phyloP scores from a whole-genome alignment of 1,140 invertebrate genomes.

The Cotesia chilonis region DNA sequence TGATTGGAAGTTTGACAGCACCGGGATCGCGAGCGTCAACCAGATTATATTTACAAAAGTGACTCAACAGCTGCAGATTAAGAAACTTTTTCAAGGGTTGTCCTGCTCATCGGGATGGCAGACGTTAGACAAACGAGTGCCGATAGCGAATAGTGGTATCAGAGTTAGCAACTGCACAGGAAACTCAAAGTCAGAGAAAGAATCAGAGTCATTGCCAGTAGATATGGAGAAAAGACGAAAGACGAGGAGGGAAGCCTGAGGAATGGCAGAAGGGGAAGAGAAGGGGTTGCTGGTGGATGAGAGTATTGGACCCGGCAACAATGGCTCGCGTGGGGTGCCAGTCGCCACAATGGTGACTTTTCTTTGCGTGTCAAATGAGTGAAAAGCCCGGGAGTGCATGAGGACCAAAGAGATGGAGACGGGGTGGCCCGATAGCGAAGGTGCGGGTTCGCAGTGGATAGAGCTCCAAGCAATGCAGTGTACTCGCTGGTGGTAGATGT shows the following conservation, averaged over 20 bases:
- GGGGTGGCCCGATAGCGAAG: slow-evolving; percentile 25
- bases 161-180: slow-evolving; percentile 3
- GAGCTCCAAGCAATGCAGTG: background rate
- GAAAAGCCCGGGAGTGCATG: slow-evolving; percentile 53
- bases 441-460: slow-evolving; percentile 40
- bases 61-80: background rate
- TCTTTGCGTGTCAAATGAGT: slow-evolving; percentile 68
- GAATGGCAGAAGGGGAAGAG: slow-evolving; percentile 33
- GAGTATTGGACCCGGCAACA: slow-evolving; percentile 56
- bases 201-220: no score
- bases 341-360: slow-evolving; percentile 63
- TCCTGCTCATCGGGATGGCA: background rate
- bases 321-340: slow-evolving; percentile 53
- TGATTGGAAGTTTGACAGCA: no score
- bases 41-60: no score
- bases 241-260: slow-evolving; percentile 31
- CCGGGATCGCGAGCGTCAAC: no score
- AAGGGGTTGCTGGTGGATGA: slow-evolving; percentile 43
- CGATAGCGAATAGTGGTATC: slow-evolving; percentile 11
- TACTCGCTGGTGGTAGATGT: background rate
- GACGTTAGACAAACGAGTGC: slow-evolving; percentile 21
- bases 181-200: no score
- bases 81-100: background rate
- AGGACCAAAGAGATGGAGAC: background rate
- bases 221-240: no score